These are phyloP conservation scores for Salvator merianae DNA, from an alignment of 2,113 vertebrate genomes.

Conservation along the genomic window DNA sequence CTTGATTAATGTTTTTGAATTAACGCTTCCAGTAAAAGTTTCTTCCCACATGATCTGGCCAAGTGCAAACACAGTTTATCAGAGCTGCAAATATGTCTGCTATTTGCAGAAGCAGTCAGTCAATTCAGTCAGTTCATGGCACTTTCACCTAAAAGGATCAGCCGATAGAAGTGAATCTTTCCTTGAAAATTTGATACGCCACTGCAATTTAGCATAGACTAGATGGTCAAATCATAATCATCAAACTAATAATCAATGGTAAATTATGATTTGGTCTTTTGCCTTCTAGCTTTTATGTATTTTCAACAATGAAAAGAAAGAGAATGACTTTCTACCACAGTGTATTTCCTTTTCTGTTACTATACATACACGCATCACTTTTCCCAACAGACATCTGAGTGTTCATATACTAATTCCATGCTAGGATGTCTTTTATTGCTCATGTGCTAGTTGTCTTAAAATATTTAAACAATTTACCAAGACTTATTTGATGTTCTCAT, in stretches of 20 bases:
- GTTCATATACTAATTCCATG: constrained; percentile 1
- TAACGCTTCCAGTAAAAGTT: not conserved
- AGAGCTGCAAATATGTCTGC: too few species aligned
- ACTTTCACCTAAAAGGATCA: too few species aligned
- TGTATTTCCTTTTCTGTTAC: not conserved
- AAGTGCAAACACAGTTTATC: not conserved
- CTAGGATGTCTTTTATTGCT: not conserved
- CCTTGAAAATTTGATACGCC: not conserved
- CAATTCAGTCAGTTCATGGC: not conserved
- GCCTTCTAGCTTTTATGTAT: not conserved
- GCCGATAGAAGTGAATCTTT: too few species aligned
- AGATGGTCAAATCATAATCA: not conserved
- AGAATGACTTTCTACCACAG: not conserved
- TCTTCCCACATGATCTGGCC: not conserved
- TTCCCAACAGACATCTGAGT: constrained; percentile 16
- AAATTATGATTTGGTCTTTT: not conserved
- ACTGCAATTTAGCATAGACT: not conserved
- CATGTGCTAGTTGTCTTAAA: not conserved
- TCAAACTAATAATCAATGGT: not conserved
- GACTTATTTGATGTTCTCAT: not conserved
- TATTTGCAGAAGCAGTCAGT: too few species aligned
- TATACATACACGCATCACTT: constrained; percentile 2
- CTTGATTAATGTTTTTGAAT: not conserved
- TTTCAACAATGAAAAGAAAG: not conserved
- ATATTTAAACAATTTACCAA: not conserved